Percentiles rank a stretch among this genome's conserved stretches.
Evolutionary conservation across 2,113 vertebrate genomes (phyloP).

Genomic region (Hippocampus zosterae): DNA sequence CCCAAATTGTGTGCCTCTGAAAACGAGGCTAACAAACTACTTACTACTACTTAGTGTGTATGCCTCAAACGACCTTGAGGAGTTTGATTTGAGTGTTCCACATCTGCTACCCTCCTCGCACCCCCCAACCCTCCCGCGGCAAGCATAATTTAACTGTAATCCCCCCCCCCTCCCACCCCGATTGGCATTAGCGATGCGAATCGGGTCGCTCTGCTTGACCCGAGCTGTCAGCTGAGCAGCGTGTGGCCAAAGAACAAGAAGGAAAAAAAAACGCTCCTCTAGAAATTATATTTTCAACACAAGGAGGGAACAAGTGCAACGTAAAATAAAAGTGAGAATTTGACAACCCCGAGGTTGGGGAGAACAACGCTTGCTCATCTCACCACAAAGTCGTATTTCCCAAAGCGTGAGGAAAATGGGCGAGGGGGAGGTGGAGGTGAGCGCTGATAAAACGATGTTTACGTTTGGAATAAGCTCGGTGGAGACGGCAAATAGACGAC

Average conservation of each 20-base stretch:
- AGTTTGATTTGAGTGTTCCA: conserved; percentile 43
- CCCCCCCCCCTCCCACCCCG: conserved; percentile 38
- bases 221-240: conserved; percentile 55
- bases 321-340: conserved; percentile 2
- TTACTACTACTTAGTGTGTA: conserved; percentile 30
- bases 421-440: neutral
- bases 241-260: conserved; percentile 46
- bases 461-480: conserved; percentile 3
- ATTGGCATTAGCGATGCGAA: conserved; percentile 52
- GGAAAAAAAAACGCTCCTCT: conserved; percentile 16
- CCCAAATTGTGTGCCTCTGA: neutral
- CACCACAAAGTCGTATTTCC: conserved; percentile 6
- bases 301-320: conserved; percentile 10
- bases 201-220: conserved; percentile 55
- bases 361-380: conserved; percentile 4
- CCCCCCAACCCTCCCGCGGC: conserved; percentile 33
- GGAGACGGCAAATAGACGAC: neutral
- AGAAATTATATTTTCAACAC: conserved; percentile 46
- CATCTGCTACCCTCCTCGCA: conserved; percentile 28
- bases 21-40: conserved; percentile 22
- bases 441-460: conserved; percentile 9
- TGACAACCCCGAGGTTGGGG: conserved; percentile 11
- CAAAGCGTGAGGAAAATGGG: neutral
- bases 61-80: conserved; percentile 51
- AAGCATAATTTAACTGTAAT: conserved; percentile 53